Base-by-base conservation (phyloP, 2,113 vertebrate species). In the Canis aureus region DNA sequence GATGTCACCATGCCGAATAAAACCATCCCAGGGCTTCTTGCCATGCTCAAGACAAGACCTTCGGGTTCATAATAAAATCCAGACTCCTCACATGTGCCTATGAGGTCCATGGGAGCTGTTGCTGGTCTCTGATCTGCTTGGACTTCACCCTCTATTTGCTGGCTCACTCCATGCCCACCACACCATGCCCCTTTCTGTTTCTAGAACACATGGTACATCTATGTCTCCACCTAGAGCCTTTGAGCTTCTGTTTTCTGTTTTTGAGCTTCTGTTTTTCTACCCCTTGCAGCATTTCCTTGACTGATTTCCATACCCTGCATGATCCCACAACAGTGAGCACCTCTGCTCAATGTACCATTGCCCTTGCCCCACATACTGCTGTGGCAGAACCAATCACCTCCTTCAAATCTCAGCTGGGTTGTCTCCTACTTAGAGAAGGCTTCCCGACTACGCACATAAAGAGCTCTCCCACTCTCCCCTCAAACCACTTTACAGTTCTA, bases 61-160 rank as follows among this genome's bases (percentile, higher is more conserved):
- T 13, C 11, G 6, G 4, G 62, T 53, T 87, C 20, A 19, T 23
- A 43, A 23, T 25, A 49, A 43, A 69, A 55, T 3, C 13, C 51
- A 49, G n/a, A 19, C 60, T 60, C 81, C 38, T 38, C 20, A 3
- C 32, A 2, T 5, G 32, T 35, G 29, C 20, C 79, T 12, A 5
- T 0, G 2, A 19, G 11, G 11, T 32, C 35, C 32, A 29, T 0
- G 25, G 38, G 55, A 55, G 20, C 66, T 2, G 9, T 1, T 1
- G n/a, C 29, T 55, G 67, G n/a, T 32, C 89, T 35, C 55, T 0
- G 3, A 25, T 11, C 57, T 49, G 16, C 51, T 7, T 29, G 0
- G 32, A 60, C 25, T 5, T 71, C 64, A 32, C 3, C 22, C 2
- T 3, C 66, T 57, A 6, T 43, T 17, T 11, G 5, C 22, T 12